phyloP scores from a whole-genome alignment of 1,140 invertebrate species.

The Drosophila sucinea region DNA sequence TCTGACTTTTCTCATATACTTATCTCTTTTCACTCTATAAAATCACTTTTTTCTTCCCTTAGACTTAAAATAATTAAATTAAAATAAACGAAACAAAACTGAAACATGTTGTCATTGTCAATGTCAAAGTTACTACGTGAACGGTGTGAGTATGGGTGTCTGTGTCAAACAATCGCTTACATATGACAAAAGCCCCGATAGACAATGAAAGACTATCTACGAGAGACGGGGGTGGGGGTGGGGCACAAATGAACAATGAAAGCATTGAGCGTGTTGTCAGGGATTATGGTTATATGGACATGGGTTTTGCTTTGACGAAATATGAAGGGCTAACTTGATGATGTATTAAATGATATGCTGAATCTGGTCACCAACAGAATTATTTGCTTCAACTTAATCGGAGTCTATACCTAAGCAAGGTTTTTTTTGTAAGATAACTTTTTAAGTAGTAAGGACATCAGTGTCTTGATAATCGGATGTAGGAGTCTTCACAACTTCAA shows the following conservation, averaged over 20 bases:
- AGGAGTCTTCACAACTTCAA: too few species aligned
- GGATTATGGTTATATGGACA: slow-evolving; percentile 17
- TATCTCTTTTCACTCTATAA: too few species aligned
- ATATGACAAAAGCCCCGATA: slow-evolving; percentile 14
- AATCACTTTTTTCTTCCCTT: slow-evolving; percentile 7
- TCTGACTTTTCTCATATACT: too few species aligned
- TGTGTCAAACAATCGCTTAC: slow-evolving; percentile 11
- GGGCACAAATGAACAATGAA: neutral
- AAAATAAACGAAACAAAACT: slow-evolving; percentile 54
- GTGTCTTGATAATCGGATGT: too few species aligned
- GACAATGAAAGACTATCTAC: slow-evolving; percentile 14
- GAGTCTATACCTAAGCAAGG: too few species aligned
- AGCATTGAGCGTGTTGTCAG: slow-evolving; percentile 5
- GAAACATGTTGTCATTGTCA: slow-evolving; percentile 41
- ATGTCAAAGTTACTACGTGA: slow-evolving; percentile 10
- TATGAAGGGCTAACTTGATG: neutral
- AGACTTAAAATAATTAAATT: slow-evolving; percentile 67
- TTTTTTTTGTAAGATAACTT: too few species aligned
- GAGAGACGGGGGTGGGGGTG: neutral
- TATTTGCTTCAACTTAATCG: too few species aligned
- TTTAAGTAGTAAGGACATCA: too few species aligned
- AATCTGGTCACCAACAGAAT: neutral
- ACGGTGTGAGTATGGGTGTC: neutral
- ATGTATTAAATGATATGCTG: neutral
- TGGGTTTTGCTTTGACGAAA: slow-evolving; percentile 4